Evolutionary conservation across 2,797 vertebrate species (phyloP), one percentile per base, ranked within the genome.

Genomic region (Leptoclinus maculatus): DNA sequence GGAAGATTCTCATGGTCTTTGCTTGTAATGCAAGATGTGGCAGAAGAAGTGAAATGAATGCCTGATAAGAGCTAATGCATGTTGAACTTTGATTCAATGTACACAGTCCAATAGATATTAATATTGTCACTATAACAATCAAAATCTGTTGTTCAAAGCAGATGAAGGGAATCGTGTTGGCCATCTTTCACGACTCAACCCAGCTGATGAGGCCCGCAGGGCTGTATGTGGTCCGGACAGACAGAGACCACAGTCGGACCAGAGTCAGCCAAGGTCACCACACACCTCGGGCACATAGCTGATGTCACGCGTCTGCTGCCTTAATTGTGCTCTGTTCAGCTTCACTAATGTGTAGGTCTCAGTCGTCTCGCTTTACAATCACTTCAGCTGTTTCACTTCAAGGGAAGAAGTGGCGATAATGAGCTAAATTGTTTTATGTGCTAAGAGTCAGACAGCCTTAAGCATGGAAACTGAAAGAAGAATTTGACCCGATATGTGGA

Each of bases 301-400:
- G 68, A 76, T 76, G 83, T 91, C 89, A 90, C 51, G 65, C 56
- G 79, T 83, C 82, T 68, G 76, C 80, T 72, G 80, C 79, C 74
- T 73, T 84, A 67, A 88, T 84, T 77, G 74, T 73, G 60, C 64
- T 32, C 75, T 79, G 66, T 79, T 87, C 74, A 60, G 63, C 75
- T 58, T 72, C 2, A 1, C 43, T 80, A 65, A 70, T 78, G 74
- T 69, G 66, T 23, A 68, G 32, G 58, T 78, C 81, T 76, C 49
- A 63, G 45, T 72, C 17, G 1, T 7, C 39, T 32, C 11, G 27
- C 67, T 79, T 53, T 59, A 90, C 87, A 92, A 88, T 80, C 41
- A 65, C 78, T 83, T 78, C 73, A 76, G 82, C 85, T 90, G 88
- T 93, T 90, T 81, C 53, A 45, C 80, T 75, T 84, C 23, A 73